Base-by-base conservation (phyloP, 92 coral and sea anemone species). In the Heliopora coerulea region DNA sequence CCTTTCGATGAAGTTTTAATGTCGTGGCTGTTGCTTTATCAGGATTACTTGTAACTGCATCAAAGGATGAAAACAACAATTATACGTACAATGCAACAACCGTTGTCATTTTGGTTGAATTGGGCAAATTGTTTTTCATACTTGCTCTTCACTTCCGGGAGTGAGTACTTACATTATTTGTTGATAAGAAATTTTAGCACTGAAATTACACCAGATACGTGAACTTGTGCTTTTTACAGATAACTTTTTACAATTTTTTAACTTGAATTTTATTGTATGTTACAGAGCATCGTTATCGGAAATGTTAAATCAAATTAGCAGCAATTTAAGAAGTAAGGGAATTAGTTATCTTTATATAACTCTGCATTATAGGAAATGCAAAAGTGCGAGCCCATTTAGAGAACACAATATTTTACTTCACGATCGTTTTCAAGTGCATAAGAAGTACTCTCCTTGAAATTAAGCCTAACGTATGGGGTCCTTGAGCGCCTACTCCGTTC, bases 1-100 rank as follows among this genome's bases (percentile, higher is more conserved):
- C 32, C 14, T 3, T 14, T 5, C 11, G 72, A 26, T 65, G 29
- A 19, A 30, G 31, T 30, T 30, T 13, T 13, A 23, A 17, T 18
- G 12, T 13, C 17, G 2, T 52, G 39, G 24, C 35, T 21, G 21
- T 17, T 59, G 65, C 28, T 66, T 40, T 39, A 17, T 2, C 79
- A 95, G 99, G 99, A 17, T 83, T 95, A 28, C 96, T 95, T 27
- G 84, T 95, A n/a, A 88, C 97, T 0, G 96, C 99, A 3, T 79
- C 99, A 1, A 95, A 88, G 56, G 96, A 90, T 74, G 79, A 82
- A 37, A 58, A 79, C 24, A 80, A 84, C 65, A 82, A 75, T 11
- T 95, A 90, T 75, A 30, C 87, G 0, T 95, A 90, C 48, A 91
- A 95, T 14, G 82, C 99, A 9, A 91, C 96, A 13, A 95, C 99